phyloP scores from a whole-genome alignment of 2,113 vertebrate genomes.

The Zosterops lateralis region DNA sequence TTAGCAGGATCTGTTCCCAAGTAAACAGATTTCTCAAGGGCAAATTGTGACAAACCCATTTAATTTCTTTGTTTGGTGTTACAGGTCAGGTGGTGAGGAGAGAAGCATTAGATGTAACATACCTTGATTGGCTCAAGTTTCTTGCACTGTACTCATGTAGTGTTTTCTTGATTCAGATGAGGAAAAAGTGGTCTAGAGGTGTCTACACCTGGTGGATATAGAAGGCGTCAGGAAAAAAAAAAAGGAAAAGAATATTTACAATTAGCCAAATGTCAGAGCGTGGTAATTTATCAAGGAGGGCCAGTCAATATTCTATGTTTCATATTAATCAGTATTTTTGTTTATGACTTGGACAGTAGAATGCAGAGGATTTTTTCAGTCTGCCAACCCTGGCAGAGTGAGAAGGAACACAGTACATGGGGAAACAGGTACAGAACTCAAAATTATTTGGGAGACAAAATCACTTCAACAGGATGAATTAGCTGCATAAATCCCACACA shows the following conservation, averaged over 20 bases:
- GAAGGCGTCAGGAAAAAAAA: not conserved
- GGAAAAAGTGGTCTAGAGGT: not conserved
- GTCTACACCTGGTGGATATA: not conserved
- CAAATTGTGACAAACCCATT: not conserved
- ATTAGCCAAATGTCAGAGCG: not conserved
- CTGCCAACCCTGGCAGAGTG: not conserved
- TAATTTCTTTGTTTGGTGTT: not conserved
- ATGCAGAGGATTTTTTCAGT: not conserved
- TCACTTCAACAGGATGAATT: not conserved
- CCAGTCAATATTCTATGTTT: not conserved
- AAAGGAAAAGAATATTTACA: not conserved
- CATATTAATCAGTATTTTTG: not conserved
- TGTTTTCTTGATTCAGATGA: not conserved
- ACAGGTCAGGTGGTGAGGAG: not conserved
- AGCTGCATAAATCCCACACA: not conserved
- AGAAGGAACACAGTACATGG: not conserved
- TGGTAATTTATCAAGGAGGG: not conserved
- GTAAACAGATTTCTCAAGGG: conserved; percentile 20
- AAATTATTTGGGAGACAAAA: not conserved
- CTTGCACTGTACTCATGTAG: not conserved
- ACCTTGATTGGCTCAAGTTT: not conserved
- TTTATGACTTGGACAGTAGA: not conserved
- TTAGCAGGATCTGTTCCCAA: not conserved
- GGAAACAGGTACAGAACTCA: not conserved
- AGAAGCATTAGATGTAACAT: not conserved